phyloP scores from a whole-genome alignment of 2,113 vertebrate genomes.

The Atherinomorus stipes region DNA sequence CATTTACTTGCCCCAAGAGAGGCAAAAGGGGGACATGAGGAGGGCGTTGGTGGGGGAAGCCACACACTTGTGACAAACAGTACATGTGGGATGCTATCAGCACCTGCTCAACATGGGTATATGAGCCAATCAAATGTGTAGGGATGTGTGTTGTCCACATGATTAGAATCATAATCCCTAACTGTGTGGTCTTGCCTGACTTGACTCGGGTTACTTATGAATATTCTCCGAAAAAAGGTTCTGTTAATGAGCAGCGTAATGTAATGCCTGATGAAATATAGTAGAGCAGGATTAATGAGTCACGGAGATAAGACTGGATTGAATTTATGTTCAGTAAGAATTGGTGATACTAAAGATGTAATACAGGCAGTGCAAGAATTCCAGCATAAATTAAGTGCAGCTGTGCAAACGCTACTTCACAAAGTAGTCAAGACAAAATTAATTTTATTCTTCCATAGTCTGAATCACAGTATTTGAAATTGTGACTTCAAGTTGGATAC shows the following conservation, averaged over 20 bases:
- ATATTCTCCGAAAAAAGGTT: slow-evolving; percentile 53
- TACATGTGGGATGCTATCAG: slow-evolving; percentile 60
- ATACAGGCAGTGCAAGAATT: slow-evolving; percentile 23
- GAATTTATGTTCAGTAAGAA: slow-evolving; percentile 52
- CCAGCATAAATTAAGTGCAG: slow-evolving; percentile 15
- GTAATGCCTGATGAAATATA: slow-evolving; percentile 48
- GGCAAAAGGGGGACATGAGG: neutral
- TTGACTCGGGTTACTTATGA: slow-evolving; percentile 37
- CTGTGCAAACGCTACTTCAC: neutral
- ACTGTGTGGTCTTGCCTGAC: slow-evolving; percentile 54
- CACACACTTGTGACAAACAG: slow-evolving; percentile 44
- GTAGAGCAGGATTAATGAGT: slow-evolving; percentile 64
- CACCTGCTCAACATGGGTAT: slow-evolving; percentile 65
- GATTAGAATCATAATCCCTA: slow-evolving; percentile 57
- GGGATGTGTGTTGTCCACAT: slow-evolving; percentile 56
- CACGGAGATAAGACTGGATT: slow-evolving; percentile 38
- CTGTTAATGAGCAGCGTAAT: slow-evolving; percentile 61
- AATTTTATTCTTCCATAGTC: neutral
- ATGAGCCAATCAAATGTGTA: slow-evolving; percentile 74
- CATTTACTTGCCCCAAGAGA: slow-evolving; percentile 56
- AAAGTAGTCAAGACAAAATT: slow-evolving; percentile 5
- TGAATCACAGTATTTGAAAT: neutral
- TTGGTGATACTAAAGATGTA: slow-evolving; percentile 49
- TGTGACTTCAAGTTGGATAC: neutral
- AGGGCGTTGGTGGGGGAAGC: slow-evolving; percentile 28